Conservation (phyloP, 2,113 vertebrate genomes). For the Pyxicephalus adspersus region DNA sequence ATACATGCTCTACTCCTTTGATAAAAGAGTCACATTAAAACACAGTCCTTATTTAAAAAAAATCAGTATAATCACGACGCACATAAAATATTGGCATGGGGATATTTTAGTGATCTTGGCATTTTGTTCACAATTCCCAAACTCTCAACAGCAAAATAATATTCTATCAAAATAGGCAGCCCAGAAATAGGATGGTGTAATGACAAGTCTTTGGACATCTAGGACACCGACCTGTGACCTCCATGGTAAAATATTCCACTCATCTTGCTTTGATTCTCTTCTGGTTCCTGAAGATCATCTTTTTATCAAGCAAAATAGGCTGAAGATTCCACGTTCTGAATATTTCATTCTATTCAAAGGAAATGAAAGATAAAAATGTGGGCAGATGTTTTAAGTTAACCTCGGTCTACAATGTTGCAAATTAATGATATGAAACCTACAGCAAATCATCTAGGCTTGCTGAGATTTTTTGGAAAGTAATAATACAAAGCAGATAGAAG, state of each 20-base stretch:
- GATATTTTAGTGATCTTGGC: no score
- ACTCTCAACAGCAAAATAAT: constrained; percentile 10
- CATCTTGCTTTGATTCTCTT: constrained; percentile 20
- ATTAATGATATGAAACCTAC: constrained; percentile 26
- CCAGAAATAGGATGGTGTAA: neutral
- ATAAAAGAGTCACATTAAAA: no score
- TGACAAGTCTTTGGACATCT: constrained; percentile 9
- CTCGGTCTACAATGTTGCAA: constrained; percentile 7
- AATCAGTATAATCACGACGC: no score
- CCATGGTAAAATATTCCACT: constrained; percentile 12
- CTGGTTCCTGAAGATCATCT: constrained; percentile 22
- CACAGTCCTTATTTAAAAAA: no score
- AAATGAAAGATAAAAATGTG: constrained; percentile 33
- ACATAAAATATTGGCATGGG: no score
- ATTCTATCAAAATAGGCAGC: neutral
- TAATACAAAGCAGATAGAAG: constrained; percentile 15
- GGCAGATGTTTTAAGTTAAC: constrained; percentile 38
- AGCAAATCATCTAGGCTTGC: neutral
- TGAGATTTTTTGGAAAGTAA: constrained; percentile 17
- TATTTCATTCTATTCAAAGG: constrained; percentile 21
- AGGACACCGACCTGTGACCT: constrained; percentile 23
- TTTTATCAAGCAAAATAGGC: neutral
- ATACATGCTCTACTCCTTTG: no score
- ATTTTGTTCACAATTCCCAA: neutral
- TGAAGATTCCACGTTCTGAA: neutral